Evolutionary conservation across 2,888 invertebrate genomes (phyloP), one percentile per base, ranked within the genome.

Genomic region (Diaphora mendica): DNA sequence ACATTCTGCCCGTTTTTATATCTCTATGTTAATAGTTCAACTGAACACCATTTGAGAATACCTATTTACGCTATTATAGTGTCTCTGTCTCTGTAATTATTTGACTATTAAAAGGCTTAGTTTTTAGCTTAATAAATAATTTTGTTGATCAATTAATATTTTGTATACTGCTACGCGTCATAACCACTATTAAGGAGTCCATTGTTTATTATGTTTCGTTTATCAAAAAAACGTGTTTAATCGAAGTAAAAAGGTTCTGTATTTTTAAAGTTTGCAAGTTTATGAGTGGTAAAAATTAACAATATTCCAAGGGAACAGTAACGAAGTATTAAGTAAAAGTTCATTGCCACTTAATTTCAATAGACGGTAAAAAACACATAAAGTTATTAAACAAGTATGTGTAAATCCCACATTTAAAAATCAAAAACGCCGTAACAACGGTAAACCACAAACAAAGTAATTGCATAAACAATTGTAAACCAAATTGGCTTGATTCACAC

Each of bases 401-500:
- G 33, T 35, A 35, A 48, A 69, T 73, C 44, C 55, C 13, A 69
- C 42, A 64, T 59, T 33, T 67, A 48, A 71, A 70, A 76, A 73
- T 64, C n/a, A n/a, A 73, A 72, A 44, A 55, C 9, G n/a, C 78
- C 78, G 77, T 35, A 64, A 66, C 59, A 77, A 80, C 80, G 64
- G 77, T 80, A 81, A 74, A 77, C 64, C 72, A 48, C 66, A 73
- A 75, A 81, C 77, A 74, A 70, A 82, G 78, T 80, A 79, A 78
- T 68, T 70, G 75, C 75, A 80, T 65, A 81, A 78, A 82, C 76
- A 78, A 81, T 77, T 74, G 76, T 70, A 78, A 73, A 79, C 72
- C 69, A 74, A 82, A 85, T 83, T 78, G 76, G 77, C 73, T 77
- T 81, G 79, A 73, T 84, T 84, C 83, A 84, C 85, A 86, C 80